Evolutionary conservation across 2,797 vertebrate genomes (phyloP).

Genomic region (Gephyroberyx darwinii): DNA sequence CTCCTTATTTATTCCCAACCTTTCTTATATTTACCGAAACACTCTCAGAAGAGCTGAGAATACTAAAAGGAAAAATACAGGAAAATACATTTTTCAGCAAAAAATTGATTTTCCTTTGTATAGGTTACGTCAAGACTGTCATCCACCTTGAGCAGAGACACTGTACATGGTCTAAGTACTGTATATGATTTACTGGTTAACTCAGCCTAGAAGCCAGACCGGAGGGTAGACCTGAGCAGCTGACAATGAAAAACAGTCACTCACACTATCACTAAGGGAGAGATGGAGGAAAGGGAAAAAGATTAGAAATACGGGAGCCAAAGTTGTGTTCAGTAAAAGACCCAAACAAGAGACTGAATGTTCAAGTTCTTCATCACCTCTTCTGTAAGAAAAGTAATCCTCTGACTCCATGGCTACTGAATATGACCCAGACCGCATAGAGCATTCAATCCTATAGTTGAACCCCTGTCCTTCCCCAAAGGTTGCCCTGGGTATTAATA

Average conservation of each 20-base stretch:
- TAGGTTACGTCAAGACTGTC: constrained; percentile 12
- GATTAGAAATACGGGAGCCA: constrained; percentile 3
- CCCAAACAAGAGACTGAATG: constrained; percentile 6
- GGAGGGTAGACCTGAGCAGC: constrained; percentile 52
- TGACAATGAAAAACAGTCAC: constrained; percentile 36
- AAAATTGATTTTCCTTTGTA: constrained; percentile 20
- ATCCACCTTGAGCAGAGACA: constrained; percentile 28
- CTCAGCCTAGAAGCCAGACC: constrained; percentile 40
- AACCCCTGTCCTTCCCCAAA: constrained; percentile 41
- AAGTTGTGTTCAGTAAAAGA: constrained; percentile 23
- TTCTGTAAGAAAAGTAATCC: constrained; percentile 25
- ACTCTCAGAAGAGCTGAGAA: constrained; percentile 47
- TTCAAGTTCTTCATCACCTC: constrained; percentile 17
- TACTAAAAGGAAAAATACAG: constrained; percentile 34
- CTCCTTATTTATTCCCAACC: constrained; percentile 53
- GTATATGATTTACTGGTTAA: constrained; percentile 37
- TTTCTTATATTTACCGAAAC: constrained; percentile 62
- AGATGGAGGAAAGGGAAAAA: constrained; percentile 18
- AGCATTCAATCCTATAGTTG: constrained; percentile 40
- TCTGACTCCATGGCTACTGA: constrained; percentile 34
- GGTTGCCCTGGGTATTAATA: constrained; percentile 57
- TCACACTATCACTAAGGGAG: constrained; percentile 12
- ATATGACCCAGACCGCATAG: constrained; percentile 28
- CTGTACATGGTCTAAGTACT: constrained; percentile 43
- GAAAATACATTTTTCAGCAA: too few species aligned